Percentiles rank a stretch among this genome's conserved stretches.
These are phyloP conservation scores for Caenorhabditis plicata DNA, from an alignment of 2,888 invertebrate species.

Conservation along the genomic window DNA sequence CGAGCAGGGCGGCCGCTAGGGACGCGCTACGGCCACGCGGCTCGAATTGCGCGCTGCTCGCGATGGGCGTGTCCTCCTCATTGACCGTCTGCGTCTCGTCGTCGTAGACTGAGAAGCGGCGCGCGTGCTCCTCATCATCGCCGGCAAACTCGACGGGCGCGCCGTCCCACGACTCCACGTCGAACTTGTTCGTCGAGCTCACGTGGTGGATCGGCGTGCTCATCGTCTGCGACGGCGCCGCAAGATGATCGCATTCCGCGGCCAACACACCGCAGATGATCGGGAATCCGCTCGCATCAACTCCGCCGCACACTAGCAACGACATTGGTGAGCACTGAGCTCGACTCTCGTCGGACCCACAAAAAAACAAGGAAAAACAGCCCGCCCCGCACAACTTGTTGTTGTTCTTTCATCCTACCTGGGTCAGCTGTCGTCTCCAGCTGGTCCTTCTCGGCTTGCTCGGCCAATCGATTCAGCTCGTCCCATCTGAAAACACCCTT, in stretches of 20 bases:
- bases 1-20: conserved; percentile 46
- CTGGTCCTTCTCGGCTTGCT: conserved; percentile 11
- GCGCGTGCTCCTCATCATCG: conserved; percentile 18
- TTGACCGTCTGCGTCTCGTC: conserved; percentile 5
- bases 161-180: conserved; percentile 49
- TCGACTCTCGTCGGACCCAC: conserved; percentile 8
- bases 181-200: conserved; percentile 34
- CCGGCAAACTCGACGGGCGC: conserved; percentile 42
- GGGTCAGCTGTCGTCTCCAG: conserved; percentile 1
- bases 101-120: conserved; percentile 20
- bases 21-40: conserved; percentile 42
- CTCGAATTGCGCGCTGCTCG: conserved; percentile 49
- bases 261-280: conserved; percentile 24
- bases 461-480: conserved; percentile 34
- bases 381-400: conserved; percentile 7
- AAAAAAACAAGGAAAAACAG: too few species aligned
- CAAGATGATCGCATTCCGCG: too few species aligned
- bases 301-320: conserved; percentile 38
- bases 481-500: conserved; percentile 34
- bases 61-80: conserved; percentile 46
- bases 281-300: conserved; percentile 31
- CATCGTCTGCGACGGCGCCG: conserved; percentile 18
- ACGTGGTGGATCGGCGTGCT: conserved; percentile 39
- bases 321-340: conserved; percentile 15
- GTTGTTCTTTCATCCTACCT: conserved; percentile 10